Evolutionary conservation across 2,797 vertebrate species (phyloP).

Genomic region (Limosa lapponica): DNA sequence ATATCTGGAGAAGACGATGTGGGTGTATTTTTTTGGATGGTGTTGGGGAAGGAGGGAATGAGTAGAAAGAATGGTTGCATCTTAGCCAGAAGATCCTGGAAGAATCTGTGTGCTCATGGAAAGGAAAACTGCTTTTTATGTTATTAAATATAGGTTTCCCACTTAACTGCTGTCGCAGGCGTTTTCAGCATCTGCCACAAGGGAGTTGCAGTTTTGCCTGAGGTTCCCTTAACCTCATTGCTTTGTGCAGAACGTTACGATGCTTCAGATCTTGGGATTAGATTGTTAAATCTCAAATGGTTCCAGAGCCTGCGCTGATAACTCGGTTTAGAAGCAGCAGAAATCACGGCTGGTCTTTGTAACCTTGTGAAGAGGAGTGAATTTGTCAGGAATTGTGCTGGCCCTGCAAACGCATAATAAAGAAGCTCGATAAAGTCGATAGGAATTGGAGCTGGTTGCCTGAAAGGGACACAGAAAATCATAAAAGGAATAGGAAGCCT

Average conservation of each 20-base stretch:
- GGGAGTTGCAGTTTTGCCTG: not conserved
- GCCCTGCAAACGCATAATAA: not conserved
- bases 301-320: not conserved
- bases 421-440: not conserved
- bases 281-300: not conserved
- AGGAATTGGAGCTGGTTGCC: not conserved
- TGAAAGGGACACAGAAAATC: not conserved
- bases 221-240: not conserved
- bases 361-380: not conserved
- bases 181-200: not conserved
- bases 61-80: not conserved
- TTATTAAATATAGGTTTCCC: slow-evolving; percentile 14
- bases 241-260: not conserved
- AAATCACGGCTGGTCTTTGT: not conserved
- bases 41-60: not conserved
- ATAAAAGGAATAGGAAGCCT: not conserved
- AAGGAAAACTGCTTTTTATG: slow-evolving; percentile 16
- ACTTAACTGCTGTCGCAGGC: not conserved
- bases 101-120: not conserved
- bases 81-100: not conserved
- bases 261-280: not conserved
- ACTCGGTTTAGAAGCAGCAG: not conserved
- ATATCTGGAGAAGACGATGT: slow-evolving; percentile 23
- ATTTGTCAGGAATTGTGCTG: not conserved
- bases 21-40: slow-evolving; percentile 27